These are phyloP conservation scores for Hydropotes inermis DNA, from an alignment of 2,113 vertebrate species.

Conservation along the genomic window DNA sequence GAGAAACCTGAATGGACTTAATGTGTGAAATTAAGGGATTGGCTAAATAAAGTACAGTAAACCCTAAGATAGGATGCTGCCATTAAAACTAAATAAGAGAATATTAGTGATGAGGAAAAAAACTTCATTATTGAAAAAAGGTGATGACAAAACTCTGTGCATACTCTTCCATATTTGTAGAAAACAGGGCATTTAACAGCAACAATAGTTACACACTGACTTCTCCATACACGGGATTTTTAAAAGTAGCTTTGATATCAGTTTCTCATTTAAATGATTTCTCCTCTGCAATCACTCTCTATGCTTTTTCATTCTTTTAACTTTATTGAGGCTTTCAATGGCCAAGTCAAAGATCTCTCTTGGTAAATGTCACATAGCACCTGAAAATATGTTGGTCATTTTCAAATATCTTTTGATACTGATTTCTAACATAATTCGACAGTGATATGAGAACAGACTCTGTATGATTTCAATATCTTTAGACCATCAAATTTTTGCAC, in stretches of 20 bases:
- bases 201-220: neutral
- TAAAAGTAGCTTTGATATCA: neutral
- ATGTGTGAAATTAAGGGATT: neutral
- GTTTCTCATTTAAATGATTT: neutral
- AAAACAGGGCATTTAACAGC: neutral
- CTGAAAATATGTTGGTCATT: neutral
- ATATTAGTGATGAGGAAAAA: neutral
- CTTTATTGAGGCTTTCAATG: neutral
- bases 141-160: neutral
- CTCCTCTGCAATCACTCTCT: neutral
- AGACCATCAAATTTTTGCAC: neutral
- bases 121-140: neutral
- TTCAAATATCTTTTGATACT: neutral
- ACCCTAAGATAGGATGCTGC: neutral
- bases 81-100: neutral
- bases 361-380: neutral
- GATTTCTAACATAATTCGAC: neutral
- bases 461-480: neutral
- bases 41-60: neutral
- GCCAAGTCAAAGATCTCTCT: neutral
- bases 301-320: neutral
- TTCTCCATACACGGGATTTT: neutral
- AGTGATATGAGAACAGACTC: neutral
- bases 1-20: neutral
- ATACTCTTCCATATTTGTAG: neutral